Evolutionary conservation across 2,113 vertebrate species (phyloP).

Genomic region (Charina bottae): DNA sequence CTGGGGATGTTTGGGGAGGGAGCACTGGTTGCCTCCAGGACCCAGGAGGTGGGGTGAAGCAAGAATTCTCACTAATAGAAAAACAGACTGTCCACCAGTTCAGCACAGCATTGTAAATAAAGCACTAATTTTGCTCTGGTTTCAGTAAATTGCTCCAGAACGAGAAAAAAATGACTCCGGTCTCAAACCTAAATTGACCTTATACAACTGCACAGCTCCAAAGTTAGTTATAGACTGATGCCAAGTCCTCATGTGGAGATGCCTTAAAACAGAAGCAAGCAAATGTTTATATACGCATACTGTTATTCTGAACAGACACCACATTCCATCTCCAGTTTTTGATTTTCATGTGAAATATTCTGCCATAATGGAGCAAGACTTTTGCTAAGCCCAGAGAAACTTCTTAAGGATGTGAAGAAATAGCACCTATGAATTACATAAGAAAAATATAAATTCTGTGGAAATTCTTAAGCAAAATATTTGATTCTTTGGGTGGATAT

Average conservation of each 20-base stretch:
- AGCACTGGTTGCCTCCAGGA: background rate
- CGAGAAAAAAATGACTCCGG: background rate
- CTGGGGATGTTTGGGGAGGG: background rate
- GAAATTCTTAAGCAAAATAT: background rate
- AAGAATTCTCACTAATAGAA: background rate
- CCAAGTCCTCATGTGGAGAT: background rate
- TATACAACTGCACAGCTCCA: background rate
- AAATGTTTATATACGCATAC: background rate
- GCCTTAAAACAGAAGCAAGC: background rate
- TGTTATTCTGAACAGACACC: background rate
- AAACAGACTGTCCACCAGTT: background rate
- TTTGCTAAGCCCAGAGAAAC: background rate
- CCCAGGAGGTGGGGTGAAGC: background rate
- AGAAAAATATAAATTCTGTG: no score
- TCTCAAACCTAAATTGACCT: background rate
- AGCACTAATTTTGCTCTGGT: background rate
- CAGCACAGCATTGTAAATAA: background rate
- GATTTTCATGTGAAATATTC: background rate
- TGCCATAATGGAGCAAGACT: background rate
- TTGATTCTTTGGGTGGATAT: background rate
- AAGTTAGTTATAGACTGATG: background rate
- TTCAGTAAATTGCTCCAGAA: background rate
- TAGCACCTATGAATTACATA: background rate
- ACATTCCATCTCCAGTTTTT: background rate
- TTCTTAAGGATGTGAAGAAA: background rate